These are phyloP conservation scores for Aporrectodea caliginosa DNA, from an alignment of 1,140 invertebrate genomes.

Conservation along the genomic window DNA sequence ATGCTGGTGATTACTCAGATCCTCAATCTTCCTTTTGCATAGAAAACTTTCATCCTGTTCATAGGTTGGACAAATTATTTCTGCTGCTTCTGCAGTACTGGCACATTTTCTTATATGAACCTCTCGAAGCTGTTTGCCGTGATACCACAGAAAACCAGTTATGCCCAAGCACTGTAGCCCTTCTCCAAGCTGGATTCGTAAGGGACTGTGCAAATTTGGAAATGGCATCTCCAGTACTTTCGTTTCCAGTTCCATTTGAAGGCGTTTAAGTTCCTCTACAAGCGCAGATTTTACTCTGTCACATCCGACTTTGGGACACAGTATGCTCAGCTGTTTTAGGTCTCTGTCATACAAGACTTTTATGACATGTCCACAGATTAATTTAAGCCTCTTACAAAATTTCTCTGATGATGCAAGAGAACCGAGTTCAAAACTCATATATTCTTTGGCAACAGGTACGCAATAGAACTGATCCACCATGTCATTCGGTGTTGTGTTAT, in stretches of 20 bases:
- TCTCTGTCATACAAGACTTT: neutral
- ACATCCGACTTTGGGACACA: neutral
- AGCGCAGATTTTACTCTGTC: neutral
- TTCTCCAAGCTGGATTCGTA: neutral
- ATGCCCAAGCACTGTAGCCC: neutral
- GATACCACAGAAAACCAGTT: neutral
- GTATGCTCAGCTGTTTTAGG: neutral
- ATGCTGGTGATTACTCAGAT: neutral
- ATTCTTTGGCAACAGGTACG: neutral
- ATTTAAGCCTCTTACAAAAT: neutral
- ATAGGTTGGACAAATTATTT: too few species aligned
- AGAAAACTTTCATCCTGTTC: too few species aligned
- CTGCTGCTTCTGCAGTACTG: neutral
- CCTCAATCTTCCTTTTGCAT: neutral
- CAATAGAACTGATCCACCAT: neutral
- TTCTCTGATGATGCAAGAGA: neutral
- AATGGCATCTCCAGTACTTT: neutral
- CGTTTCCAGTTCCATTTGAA: neutral
- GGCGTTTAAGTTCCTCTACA: neutral
- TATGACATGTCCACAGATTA: neutral
- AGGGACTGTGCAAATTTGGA: neutral
- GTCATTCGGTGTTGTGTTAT: neutral
- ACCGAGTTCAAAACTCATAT: neutral
- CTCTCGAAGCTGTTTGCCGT: neutral
- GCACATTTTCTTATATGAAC: neutral